Evolutionary conservation across 2,888 invertebrate species (phyloP), one percentile per base, ranked within the genome.

Genomic region (Tricholauxania praeusta): DNA sequence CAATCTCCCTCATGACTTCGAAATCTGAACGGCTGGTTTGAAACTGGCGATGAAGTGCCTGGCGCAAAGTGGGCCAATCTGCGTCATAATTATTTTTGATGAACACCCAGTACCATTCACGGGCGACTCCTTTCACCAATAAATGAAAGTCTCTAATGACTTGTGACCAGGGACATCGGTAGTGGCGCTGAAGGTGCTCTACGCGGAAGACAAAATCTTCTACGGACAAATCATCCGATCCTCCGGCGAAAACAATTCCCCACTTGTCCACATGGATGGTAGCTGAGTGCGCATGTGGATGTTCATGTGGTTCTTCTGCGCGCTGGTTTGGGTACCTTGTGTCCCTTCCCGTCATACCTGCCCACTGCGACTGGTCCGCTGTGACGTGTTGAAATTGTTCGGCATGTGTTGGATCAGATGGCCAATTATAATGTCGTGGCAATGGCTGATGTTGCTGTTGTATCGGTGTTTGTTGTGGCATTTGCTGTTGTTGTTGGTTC

Each of bases 91-190:
- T 68, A 6, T 55, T 73, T 15, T 57, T 68, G 0, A 71, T n/a
- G n/a, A 65, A 71, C 4, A 66, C 39, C 72, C 73, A 73, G 47
- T 73, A 75, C 71, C 71, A 69, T 22, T 75, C 66, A 17, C 32
- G 52, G 6, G 71, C 73, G 5, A 48, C 22, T 1, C 73, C 75
- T 0, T 60, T 7, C 2, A 73, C 15, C 17, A 75, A n/a, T 0
- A 69, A 47, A 17, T 71, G 73, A 7, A 73, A 75, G n/a, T 72
- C 70, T 15, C 66, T 52, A 0, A 70, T 3, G 1, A 72, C 53
- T 49, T 72, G 63, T 0, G 51, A 32, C 70, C 65, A 70, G 1
- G 62, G 66, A 28, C 65, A 66, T 8, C 48, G 32, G 19, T 72
- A 64, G 39, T 63, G 63, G 17, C 51, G 17, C 22, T 72, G 72